Base-by-base conservation (phyloP, 2,113 vertebrate genomes). In the Rattus rattus region DNA sequence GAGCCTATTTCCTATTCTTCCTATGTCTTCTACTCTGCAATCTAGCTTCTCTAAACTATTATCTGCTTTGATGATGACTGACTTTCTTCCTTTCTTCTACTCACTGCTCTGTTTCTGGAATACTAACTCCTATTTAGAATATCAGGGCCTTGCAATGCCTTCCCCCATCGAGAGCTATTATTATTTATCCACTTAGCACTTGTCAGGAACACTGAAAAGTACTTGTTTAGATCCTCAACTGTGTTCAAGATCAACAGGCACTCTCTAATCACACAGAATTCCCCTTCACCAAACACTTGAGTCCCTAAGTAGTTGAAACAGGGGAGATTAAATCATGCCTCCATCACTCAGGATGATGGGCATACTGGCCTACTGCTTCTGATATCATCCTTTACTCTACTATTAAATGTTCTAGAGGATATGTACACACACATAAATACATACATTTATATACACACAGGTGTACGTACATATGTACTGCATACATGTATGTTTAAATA, bases 351-450 rank as follows among this genome's bases (percentile, higher is more conserved):
- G 20, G 5, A n/a, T 7, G 1, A 24, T 88, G 11, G 28, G 19
- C 12, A 76, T 77, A 77, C 4, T 36, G 0, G 13, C 72, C 19
- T 93, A 26, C 17, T 16, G 73, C 39, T 94, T 67, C 19, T 56
- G 39, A 87, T 20, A 81, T 47, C 80, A 4, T 67, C 28, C n/a
- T 65, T 70, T 36, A 59, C 2, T 39, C 5, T 17, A 47, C 92
- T 84, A 30, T 85, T 70, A 87, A 70, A 88, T 91, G n/a, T 67
- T 95, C 90, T 28, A 84, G 26, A 90, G 30, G 7, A 54, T 26
- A 90, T 56, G 43, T 0, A 67, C 30, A 22, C 26, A 52, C 24
- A 69, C 9, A 36, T 67, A 77, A 3, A 72, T 72, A 10, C 3
- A 65, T 9, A 47, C 4, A 49, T 47, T 43, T 43, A 20, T 9